phyloP scores from a whole-genome alignment of 2,113 vertebrate genomes.

The Caloenas nicobarica region DNA sequence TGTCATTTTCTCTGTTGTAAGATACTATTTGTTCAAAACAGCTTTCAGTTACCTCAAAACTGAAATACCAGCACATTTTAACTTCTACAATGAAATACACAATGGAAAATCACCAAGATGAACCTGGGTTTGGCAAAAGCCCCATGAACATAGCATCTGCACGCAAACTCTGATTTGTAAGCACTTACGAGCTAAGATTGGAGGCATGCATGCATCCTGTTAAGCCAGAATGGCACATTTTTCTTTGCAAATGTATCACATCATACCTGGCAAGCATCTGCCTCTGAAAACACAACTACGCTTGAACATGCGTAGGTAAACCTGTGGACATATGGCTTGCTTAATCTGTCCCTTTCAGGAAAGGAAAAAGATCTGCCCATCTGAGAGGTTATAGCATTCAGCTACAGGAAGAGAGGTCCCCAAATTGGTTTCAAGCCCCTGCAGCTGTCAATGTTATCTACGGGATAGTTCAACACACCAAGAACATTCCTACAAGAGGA shows the following conservation, averaged over 20 bases:
- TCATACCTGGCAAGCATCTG: not conserved
- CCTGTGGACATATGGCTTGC: not conserved
- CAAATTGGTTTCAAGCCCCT: not conserved
- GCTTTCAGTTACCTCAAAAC: not conserved
- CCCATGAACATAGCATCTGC: not conserved
- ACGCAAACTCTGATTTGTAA: not conserved
- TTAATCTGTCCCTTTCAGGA: not conserved
- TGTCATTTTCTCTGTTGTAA: not conserved
- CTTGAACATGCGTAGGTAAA: not conserved
- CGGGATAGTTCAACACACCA: not conserved
- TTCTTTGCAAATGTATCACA: not conserved
- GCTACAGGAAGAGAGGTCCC: not conserved
- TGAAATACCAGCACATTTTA: not conserved
- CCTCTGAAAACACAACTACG: not conserved
- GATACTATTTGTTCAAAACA: not conserved
- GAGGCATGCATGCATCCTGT: not conserved
- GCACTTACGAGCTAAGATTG: not conserved
- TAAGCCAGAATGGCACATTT: accelerated
- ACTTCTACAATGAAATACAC: not conserved
- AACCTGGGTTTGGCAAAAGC: not conserved
- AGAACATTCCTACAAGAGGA: not conserved
- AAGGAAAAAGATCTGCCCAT: not conserved
- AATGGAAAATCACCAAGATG: not conserved
- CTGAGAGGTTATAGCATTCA: not conserved
- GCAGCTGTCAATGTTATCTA: not conserved